These are phyloP conservation scores for Liolophura sinensis DNA, from an alignment of 1,140 invertebrate species.

Conservation along the genomic window DNA sequence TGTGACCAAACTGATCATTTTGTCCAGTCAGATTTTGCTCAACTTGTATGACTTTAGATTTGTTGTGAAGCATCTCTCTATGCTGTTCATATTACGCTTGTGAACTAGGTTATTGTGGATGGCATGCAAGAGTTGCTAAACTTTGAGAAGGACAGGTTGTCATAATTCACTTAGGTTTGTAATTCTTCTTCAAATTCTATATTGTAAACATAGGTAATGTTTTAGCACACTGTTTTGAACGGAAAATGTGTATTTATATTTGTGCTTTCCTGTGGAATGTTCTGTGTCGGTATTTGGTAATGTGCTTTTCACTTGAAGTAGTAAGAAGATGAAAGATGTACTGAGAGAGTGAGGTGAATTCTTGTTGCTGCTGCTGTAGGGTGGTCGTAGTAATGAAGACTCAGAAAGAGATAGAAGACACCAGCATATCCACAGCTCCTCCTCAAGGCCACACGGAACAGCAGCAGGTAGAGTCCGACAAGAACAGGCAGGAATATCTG, in stretches of 20 bases:
- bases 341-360: slow-evolving; percentile 2
- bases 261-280: no score
- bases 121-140: background rate
- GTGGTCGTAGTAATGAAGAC: slow-evolving; percentile 50
- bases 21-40: no score
- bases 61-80: no score
- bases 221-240: no score
- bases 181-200: no score
- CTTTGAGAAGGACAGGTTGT: background rate
- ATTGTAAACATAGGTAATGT: no score
- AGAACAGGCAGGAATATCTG: slow-evolving; percentile 26
- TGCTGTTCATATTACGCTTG: no score
- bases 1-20: no score
- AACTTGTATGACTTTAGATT: no score
- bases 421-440: slow-evolving; percentile 44
- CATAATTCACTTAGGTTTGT: no score
- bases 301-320: background rate
- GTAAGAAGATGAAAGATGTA: background rate
- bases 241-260: no score
- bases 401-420: slow-evolving; percentile 37
- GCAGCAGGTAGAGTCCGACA: slow-evolving; percentile 34
- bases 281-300: background rate
- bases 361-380: slow-evolving; percentile 19
- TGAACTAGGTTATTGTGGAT: no score
- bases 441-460: slow-evolving; percentile 50